These are phyloP conservation scores for Pollimyrus isidori DNA, from an alignment of 2,113 vertebrate genomes.

Conservation along the genomic window DNA sequence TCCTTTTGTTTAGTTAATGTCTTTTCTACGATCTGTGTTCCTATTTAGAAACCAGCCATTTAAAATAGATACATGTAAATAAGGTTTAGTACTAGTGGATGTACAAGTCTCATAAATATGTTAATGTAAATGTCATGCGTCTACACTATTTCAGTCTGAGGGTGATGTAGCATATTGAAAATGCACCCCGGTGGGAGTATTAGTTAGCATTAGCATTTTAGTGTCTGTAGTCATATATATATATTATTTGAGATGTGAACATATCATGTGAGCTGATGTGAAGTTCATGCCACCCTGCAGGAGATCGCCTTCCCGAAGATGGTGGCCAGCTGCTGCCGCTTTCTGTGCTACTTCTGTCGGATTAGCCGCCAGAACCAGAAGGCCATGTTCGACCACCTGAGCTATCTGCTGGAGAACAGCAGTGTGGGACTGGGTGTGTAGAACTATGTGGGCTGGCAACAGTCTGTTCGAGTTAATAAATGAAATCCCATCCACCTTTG, in stretches of 20 bases:
- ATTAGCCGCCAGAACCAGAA: slow-evolving; percentile 98
- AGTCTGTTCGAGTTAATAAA: neutral
- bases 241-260: neutral
- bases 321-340: slow-evolving; percentile 97
- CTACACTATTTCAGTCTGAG: neutral
- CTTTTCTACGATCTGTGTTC: neutral
- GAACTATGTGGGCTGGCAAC: neutral
- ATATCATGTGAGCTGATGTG: neutral
- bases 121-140: neutral
- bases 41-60: neutral
- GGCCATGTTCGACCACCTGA: slow-evolving; percentile 98
- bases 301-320: slow-evolving; percentile 96
- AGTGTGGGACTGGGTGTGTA: slow-evolving; percentile 86
- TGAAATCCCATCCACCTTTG: neutral
- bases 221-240: neutral
- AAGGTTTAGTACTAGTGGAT: neutral
- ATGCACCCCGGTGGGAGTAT: neutral
- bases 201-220: neutral
- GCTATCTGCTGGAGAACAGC: slow-evolving; percentile 94
- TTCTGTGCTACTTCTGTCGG: slow-evolving; percentile 97
- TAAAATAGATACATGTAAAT: slow-evolving; percentile 2
- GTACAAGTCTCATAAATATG: neutral
- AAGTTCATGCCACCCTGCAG: slow-evolving; percentile 41
- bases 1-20: neutral
- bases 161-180: neutral